phyloP scores from a whole-genome alignment of 2,888 invertebrate species.

The Hirtodrosophila histrioides region DNA sequence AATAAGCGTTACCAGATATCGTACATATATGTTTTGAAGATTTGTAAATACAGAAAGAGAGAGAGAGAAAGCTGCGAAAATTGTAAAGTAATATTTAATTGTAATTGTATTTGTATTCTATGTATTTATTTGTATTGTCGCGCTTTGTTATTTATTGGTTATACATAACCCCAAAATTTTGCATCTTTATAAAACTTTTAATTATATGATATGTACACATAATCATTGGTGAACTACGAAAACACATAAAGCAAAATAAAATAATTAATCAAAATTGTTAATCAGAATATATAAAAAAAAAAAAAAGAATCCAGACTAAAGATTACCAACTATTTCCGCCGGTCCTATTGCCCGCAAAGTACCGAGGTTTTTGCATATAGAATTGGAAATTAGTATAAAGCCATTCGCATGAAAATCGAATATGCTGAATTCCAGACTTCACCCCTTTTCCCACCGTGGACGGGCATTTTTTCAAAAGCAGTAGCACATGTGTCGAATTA shows the following conservation, averaged over 20 bases:
- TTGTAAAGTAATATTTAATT: constrained; percentile 27
- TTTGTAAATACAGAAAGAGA: constrained; percentile 41
- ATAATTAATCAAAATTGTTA: constrained; percentile 69
- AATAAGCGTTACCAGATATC: constrained; percentile 47
- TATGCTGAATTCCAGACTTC: no score
- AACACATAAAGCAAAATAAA: constrained; percentile 31
- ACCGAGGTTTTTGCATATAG: no score
- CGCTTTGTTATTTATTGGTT: constrained; percentile 66
- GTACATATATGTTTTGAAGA: constrained; percentile 28
- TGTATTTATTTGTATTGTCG: constrained; percentile 36
- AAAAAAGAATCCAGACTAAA: no score
- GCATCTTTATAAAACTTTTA: constrained; percentile 37
- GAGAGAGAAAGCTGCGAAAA: constrained; percentile 33
- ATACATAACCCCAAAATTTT: constrained; percentile 31
- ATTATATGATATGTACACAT: constrained; percentile 19
- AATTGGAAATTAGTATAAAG: no score
- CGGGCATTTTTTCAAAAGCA: no score
- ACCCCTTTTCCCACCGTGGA: no score
- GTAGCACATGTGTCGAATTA: no score
- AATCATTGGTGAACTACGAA: constrained; percentile 33
- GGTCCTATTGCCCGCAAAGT: no score
- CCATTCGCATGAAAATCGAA: no score
- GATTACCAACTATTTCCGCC: no score
- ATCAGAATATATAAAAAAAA: constrained; percentile 60
- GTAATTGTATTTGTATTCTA: constrained; percentile 9